These are phyloP conservation scores for Drosophila bipectinata DNA, from an alignment of 1,140 invertebrate genomes.

Conservation along the genomic window DNA sequence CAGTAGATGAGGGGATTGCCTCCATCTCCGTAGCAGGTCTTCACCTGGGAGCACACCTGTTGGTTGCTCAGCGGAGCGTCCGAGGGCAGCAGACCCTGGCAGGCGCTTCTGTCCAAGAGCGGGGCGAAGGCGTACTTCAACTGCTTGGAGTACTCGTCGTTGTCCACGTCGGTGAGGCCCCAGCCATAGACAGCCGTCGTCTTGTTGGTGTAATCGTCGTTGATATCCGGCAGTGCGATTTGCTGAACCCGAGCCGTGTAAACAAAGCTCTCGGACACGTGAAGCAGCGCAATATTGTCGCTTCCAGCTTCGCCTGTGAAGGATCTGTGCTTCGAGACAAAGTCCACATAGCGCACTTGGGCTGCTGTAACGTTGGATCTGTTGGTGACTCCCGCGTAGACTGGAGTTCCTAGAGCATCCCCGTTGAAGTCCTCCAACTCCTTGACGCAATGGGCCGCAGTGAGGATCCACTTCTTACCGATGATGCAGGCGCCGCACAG, in stretches of 20 bases:
- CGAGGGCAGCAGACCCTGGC: slow-evolving; percentile 51
- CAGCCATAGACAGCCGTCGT: slow-evolving; percentile 81
- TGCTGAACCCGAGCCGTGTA: slow-evolving; percentile 60
- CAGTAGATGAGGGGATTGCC: slow-evolving; percentile 87
- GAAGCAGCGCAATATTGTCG: slow-evolving; percentile 74
- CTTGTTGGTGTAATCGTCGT: slow-evolving; percentile 60
- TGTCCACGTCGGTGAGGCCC: slow-evolving; percentile 82
- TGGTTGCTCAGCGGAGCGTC: slow-evolving; percentile 64
- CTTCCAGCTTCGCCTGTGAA: slow-evolving; percentile 69
- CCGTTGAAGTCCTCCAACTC: slow-evolving; percentile 52
- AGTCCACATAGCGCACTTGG: slow-evolving; percentile 71
- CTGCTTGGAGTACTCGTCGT: slow-evolving; percentile 72
- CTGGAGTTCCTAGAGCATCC: slow-evolving; percentile 39
- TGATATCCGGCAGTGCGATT: slow-evolving; percentile 56
- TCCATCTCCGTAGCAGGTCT: slow-evolving; percentile 88
- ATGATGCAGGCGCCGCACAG: slow-evolving; percentile 87
- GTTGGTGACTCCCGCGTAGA: slow-evolving; percentile 72
- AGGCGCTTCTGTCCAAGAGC: slow-evolving; percentile 47
- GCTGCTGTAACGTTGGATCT: slow-evolving; percentile 55
- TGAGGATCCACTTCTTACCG: slow-evolving; percentile 86
- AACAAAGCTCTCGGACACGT: slow-evolving; percentile 64
- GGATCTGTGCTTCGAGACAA: slow-evolving; percentile 60
- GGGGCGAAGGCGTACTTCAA: slow-evolving; percentile 74
- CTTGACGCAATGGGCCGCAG: slow-evolving; percentile 85
- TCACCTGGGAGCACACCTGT: slow-evolving; percentile 86